A percentile compares a stretch with the other conserved stretches of the same genome.
Conservation (phyloP, 2,113 vertebrate genomes). For the Rhinichthys klamathensis region DNA sequence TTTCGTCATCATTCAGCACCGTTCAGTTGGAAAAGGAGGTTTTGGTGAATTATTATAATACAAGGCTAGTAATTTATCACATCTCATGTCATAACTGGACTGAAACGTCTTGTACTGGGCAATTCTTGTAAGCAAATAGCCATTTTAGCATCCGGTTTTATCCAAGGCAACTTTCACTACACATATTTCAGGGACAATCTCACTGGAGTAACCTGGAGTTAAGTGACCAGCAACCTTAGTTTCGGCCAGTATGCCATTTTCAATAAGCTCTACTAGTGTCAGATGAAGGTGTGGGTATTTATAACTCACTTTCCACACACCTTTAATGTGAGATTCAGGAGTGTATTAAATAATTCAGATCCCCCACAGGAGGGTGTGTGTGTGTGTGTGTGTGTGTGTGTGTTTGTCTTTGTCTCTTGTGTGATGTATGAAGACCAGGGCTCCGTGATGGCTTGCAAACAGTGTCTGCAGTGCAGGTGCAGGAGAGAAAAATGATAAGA, state of each 20-base stretch:
- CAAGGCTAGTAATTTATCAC: not conserved
- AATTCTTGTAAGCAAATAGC: not conserved
- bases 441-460: slow-evolving; percentile 47
- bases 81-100: not conserved
- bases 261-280: not conserved
- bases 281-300: slow-evolving; percentile 42
- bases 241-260: slow-evolving; percentile 8
- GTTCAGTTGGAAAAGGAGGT: not conserved
- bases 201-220: not conserved
- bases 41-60: not conserved
- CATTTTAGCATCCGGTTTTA: not conserved
- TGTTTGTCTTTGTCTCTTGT: slow-evolving; percentile 47
- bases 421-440: slow-evolving; percentile 52
- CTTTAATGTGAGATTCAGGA: slow-evolving; percentile 15
- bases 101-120: not conserved
- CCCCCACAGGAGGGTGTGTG: slow-evolving; percentile 5
- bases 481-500: slow-evolving; percentile 41
- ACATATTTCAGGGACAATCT: not conserved
- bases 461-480: slow-evolving; percentile 58
- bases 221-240: not conserved
- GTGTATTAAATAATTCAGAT: slow-evolving; percentile 54
- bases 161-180: not conserved
- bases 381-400: slow-evolving; percentile 3
- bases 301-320: slow-evolving; percentile 43
- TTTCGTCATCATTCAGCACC: not conserved